These are phyloP conservation scores for Pteronura brasiliensis DNA, from an alignment of 2,113 vertebrate species.

Conservation along the genomic window DNA sequence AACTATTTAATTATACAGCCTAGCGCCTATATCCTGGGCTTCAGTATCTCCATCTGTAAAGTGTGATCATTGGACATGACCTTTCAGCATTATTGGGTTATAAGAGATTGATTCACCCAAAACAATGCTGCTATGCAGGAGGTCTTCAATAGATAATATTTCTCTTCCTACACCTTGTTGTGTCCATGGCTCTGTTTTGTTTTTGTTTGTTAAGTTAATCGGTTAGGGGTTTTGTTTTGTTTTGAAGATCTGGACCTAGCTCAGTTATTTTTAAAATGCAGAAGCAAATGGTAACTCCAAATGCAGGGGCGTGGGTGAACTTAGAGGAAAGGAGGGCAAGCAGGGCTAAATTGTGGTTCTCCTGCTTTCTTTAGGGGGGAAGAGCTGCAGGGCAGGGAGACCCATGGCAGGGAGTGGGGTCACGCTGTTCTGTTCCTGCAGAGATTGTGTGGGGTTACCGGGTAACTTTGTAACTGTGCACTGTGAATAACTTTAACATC, in stretches of 20 bases:
- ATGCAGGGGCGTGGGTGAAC: neutral
- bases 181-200: neutral
- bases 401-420: neutral
- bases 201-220: neutral
- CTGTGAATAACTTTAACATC: neutral
- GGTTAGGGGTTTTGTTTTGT: neutral
- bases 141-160: neutral
- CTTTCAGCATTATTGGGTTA: neutral
- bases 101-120: neutral
- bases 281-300: neutral
- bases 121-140: neutral
- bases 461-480: neutral
- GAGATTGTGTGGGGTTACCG: neutral
- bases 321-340: neutral
- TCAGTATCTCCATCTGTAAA: neutral
- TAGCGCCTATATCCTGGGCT: neutral
- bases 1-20: too few relatives aligned
- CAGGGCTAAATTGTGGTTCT: neutral
- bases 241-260: neutral
- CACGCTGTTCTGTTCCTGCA: neutral
- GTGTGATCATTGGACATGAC: neutral
- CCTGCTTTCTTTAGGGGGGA: neutral
- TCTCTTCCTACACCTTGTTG: neutral
- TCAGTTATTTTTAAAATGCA: neutral
- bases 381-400: neutral